Conservation (phyloP, 2,797 vertebrate species). For the Bradypodion ventrale region DNA sequence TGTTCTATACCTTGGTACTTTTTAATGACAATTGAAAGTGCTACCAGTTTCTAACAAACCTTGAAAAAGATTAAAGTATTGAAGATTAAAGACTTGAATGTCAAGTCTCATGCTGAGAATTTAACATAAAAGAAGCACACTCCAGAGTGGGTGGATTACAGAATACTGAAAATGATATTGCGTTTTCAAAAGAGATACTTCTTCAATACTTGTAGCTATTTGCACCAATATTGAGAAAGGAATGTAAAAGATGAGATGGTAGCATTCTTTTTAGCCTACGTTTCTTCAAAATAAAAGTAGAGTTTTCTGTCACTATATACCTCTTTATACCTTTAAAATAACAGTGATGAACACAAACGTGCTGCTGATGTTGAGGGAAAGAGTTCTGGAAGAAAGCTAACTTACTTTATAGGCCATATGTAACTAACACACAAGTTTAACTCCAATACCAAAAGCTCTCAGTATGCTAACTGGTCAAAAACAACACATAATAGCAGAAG, state of each 20-base stretch:
- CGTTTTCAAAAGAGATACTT: neutral
- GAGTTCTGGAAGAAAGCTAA: too few species aligned
- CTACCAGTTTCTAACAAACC: neutral
- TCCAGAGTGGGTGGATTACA: neutral
- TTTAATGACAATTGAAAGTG: neutral
- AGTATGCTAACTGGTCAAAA: too few species aligned
- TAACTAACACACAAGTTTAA: too few species aligned
- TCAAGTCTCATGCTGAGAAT: neutral
- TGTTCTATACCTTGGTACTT: neutral
- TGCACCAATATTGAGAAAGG: neutral
- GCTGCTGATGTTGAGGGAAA: too few species aligned
- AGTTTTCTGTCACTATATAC: neutral
- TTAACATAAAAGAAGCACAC: neutral
- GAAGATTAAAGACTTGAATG: slow-evolving; percentile 1
- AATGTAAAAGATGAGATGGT: neutral
- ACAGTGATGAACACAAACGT: too few species aligned
- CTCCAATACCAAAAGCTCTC: too few species aligned
- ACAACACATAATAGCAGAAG: too few species aligned
- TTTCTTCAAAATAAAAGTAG: neutral
- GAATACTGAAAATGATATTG: neutral
- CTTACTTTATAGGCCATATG: too few species aligned
- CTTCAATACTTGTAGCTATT: neutral
- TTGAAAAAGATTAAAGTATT: neutral
- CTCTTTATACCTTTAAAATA: neutral
- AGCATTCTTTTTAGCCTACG: neutral